Percentiles rank a stretch among this genome's conserved stretches.
Evolutionary conservation across 2,888 invertebrate species (phyloP).

Genomic region (Pseudococcus jackbeardsleyi): DNA sequence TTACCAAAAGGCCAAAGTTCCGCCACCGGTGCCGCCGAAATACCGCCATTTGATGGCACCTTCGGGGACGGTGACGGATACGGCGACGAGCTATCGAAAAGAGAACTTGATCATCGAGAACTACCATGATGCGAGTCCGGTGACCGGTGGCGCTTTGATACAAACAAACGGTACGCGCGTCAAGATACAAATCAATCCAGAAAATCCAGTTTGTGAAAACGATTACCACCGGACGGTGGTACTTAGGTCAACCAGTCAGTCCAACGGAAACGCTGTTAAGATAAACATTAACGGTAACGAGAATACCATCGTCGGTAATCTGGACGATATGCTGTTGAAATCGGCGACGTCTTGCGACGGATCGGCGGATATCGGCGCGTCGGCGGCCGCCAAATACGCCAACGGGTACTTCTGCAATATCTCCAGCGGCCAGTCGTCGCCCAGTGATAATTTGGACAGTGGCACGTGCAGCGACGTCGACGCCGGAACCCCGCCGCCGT

Average conservation of each 20-base stretch:
- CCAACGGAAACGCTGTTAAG: slow-evolving; percentile 63
- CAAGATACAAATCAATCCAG: slow-evolving; percentile 64
- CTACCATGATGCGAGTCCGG: slow-evolving; percentile 38
- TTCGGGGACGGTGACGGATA: not conserved
- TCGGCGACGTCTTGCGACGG: slow-evolving; percentile 21
- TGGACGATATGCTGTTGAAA: slow-evolving; percentile 70
- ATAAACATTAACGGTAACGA: slow-evolving; percentile 63
- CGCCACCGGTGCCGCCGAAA: slow-evolving; percentile 54
- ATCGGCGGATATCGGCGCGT: slow-evolving; percentile 60
- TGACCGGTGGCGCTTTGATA: slow-evolving; percentile 62
- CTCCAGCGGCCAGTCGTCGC: slow-evolving; percentile 83
- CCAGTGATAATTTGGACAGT: slow-evolving; percentile 85
- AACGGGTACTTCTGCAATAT: slow-evolving; percentile 65
- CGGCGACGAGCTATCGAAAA: slow-evolving; percentile 38
- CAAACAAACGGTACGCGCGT: slow-evolving; percentile 63
- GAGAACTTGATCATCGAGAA: slow-evolving; percentile 59
- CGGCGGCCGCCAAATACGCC: slow-evolving; percentile 62
- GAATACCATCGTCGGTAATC: slow-evolving; percentile 71
- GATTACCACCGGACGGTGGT: slow-evolving; percentile 26
- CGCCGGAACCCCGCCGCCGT: slow-evolving; percentile 77
- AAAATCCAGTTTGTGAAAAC: slow-evolving; percentile 63
- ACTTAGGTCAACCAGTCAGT: slow-evolving; percentile 62
- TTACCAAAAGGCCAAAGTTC: slow-evolving; percentile 59
- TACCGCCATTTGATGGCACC: slow-evolving; percentile 39
- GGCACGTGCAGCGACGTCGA: slow-evolving; percentile 89